Conservation (phyloP, 2,797 vertebrate genomes). For the Crocodylus rhombifer region DNA sequence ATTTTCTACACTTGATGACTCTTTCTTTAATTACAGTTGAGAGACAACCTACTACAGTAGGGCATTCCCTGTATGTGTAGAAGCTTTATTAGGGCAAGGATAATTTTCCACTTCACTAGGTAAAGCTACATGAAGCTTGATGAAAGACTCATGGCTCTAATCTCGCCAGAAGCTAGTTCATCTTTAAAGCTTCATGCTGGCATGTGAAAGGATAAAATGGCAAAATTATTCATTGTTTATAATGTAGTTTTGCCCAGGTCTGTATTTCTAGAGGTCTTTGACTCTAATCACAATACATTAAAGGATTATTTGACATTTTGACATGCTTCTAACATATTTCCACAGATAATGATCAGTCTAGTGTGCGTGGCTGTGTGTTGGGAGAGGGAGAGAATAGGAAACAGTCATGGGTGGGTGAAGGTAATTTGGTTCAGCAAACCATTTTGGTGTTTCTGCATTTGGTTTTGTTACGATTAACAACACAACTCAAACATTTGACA, state of each 20-base stretch:
- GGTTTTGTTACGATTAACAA: not conserved
- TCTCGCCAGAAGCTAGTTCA: conserved; percentile 31
- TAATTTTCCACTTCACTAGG: conserved; percentile 49
- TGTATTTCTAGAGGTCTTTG: conserved; percentile 29
- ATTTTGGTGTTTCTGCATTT: not conserved
- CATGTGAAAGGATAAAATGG: not conserved
- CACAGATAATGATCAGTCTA: not conserved
- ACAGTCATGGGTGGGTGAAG: not conserved
- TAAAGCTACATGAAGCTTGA: not conserved
- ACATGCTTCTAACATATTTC: not conserved
- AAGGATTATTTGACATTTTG: not conserved
- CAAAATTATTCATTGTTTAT: not conserved
- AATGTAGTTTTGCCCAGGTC: not conserved
- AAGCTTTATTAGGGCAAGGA: conserved; percentile 6
- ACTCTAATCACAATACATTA: conserved; percentile 7
- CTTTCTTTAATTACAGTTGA: conserved; percentile 45
- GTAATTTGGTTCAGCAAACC: not conserved
- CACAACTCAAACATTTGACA: not conserved
- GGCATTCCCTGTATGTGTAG: not conserved
- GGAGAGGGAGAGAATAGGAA: not conserved
- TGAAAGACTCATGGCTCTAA: conserved; percentile 19
- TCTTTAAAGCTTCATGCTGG: conserved; percentile 28
- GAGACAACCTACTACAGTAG: not conserved
- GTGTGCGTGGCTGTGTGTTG: too few relatives aligned
- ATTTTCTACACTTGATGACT: conserved; percentile 24